Conservation (phyloP, 2,113 vertebrate genomes). For the Myxocyprinus asiaticus region DNA sequence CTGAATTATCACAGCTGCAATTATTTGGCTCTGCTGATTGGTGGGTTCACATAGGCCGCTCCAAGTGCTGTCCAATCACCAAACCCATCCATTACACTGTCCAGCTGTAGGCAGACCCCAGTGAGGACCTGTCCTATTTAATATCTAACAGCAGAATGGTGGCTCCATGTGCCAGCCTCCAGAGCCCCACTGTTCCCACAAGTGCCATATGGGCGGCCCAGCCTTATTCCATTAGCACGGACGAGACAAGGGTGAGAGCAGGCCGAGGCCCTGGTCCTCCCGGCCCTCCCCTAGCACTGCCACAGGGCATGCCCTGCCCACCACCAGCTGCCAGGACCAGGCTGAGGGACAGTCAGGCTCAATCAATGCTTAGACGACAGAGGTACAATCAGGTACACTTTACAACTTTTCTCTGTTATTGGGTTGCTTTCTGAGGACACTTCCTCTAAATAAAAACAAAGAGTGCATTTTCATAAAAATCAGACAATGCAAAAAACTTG, state of each 20-base stretch:
- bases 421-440: neutral
- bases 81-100: slow-evolving; percentile 62
- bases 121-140: slow-evolving; percentile 72
- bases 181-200: slow-evolving; percentile 64
- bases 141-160: slow-evolving; percentile 72
- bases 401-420: slow-evolving; percentile 29
- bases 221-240: slow-evolving; percentile 75
- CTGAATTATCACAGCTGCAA: slow-evolving; percentile 40
- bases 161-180: slow-evolving; percentile 67
- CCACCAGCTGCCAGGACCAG: slow-evolving; percentile 74
- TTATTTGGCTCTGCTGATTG: slow-evolving; percentile 56
- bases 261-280: slow-evolving; percentile 65
- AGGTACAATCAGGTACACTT: neutral
- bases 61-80: slow-evolving; percentile 56
- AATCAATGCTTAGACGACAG: neutral
- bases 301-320: slow-evolving; percentile 78
- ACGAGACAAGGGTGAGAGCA: slow-evolving; percentile 62
- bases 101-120: slow-evolving; percentile 56
- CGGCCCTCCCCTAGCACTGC: slow-evolving; percentile 75
- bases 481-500: too few species aligned
- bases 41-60: slow-evolving; percentile 49
- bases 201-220: slow-evolving; percentile 77
- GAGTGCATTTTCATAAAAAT: neutral
- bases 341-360: slow-evolving; percentile 58
- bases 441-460: too few species aligned